Base-by-base conservation (phyloP, 2,888 invertebrate genomes). In the Harpalus rubripes region DNA sequence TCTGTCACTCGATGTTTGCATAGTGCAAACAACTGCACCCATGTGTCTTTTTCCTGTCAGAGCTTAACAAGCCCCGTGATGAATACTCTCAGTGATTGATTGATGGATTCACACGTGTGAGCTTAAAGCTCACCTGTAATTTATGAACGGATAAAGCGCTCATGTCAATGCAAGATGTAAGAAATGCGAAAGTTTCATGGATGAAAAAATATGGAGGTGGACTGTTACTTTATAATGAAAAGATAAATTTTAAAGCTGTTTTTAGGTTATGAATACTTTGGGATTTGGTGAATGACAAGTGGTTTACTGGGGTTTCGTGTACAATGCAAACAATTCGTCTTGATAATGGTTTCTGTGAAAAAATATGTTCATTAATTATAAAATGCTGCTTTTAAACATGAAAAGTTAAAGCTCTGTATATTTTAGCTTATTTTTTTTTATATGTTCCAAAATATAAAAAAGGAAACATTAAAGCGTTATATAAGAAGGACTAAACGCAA, bases 51-150 rank as follows among this genome's bases (percentile, higher is more conserved):
- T 68, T 68, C 68, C 68, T 68, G 68, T 68, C 68, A 68, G 39
- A 26, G 68, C 68, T 68, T 68, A 68, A 68, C 68, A 68, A 68
- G 68, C 68, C 58, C 59, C 4, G 61, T 79, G 79, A 79, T 79
- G 61, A 59, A 79, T 79, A 26, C 26, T 59, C 79, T 79, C 58
- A 39, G 79, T 58, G 26, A 58, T 26, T 79, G 79, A 79, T 79
- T 79, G 79, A 79, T 79, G 32, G 79, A 79, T 79, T 59, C 59
- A 32, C 68, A 68, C 41, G 68, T 68, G 39, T 68, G 68, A 39
- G 68, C 41, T 39, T 68, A 39, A 68, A 68, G 68, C 79, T 59
- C 61, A 59, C 79, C 39, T 32, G 79, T 79, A 79, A 79, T 79
- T 79, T 79, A 79, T 79, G 59, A 39, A 10, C 44, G 44, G 12